These are phyloP conservation scores for Pandemis corylana DNA, from an alignment of 2,888 invertebrate species.

Conservation along the genomic window DNA sequence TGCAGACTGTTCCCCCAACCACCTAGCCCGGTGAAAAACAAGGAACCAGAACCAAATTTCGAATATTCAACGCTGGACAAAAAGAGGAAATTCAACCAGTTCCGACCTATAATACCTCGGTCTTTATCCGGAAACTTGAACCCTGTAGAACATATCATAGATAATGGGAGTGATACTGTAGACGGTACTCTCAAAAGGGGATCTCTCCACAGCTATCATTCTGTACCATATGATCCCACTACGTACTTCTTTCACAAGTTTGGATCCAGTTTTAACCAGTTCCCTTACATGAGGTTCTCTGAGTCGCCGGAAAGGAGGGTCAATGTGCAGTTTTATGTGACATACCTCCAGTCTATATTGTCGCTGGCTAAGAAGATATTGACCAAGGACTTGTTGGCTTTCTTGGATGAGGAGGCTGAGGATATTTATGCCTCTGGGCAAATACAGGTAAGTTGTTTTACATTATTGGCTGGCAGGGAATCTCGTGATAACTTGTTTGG, in stretches of 20 bases:
- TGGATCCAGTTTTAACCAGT: conserved; percentile 97
- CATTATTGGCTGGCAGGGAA: too few species aligned
- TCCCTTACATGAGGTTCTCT: conserved; percentile 91
- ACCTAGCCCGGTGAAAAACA: conserved; percentile 84
- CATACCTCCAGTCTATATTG: conserved; percentile 92
- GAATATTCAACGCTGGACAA: conserved; percentile 85
- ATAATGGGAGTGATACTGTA: conserved; percentile 69
- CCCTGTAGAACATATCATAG: conserved; percentile 81
- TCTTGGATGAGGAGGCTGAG: conserved; percentile 93
- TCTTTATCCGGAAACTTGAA: conserved; percentile 94
- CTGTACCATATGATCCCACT: conserved; percentile 91
- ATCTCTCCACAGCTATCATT: conserved; percentile 85
- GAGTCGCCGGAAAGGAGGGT: conserved; percentile 88
- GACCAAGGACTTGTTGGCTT: conserved; percentile 92
- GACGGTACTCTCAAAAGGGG: conserved; percentile 75
- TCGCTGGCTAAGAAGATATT: conserved; percentile 93
- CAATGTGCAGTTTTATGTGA: conserved; percentile 89
- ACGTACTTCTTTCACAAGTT: conserved; percentile 96
- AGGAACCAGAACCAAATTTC: conserved; percentile 72
- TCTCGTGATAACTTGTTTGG: too few species aligned
- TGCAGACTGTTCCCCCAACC: conserved; percentile 94
- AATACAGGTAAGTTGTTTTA: conserved; percentile 75
- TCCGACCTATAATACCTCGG: conserved; percentile 95
- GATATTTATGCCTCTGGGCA: conserved; percentile 91
- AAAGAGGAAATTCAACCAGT: conserved; percentile 88